Conservation (phyloP, 1,140 invertebrate species). For the Drosophila biarmipes region DNA sequence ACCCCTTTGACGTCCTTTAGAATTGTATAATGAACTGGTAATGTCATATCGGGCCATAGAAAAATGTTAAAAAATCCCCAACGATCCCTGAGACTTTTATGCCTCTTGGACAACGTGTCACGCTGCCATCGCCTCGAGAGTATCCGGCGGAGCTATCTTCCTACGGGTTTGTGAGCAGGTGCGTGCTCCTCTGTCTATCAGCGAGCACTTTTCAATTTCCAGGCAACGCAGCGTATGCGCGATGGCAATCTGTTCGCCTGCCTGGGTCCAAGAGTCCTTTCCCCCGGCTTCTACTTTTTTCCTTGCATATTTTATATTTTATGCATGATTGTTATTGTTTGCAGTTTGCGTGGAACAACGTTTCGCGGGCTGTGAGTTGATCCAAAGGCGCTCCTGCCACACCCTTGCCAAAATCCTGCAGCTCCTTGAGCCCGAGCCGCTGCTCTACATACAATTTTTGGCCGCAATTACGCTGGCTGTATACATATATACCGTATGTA, state of each 20-base stretch:
- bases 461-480: constrained; percentile 61
- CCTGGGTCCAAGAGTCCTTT: neutral
- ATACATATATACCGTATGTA: neutral
- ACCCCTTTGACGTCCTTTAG: too few species aligned
- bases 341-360: constrained; percentile 60
- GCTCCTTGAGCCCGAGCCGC: constrained; percentile 13
- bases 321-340: constrained; percentile 79
- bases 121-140: neutral
- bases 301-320: constrained; percentile 59
- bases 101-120: neutral
- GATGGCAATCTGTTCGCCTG: constrained; percentile 65
- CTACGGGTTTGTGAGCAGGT: constrained; percentile 11
- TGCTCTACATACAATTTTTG: constrained; percentile 50
- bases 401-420: constrained; percentile 6
- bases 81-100: too few species aligned
- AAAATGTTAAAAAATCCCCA: neutral
- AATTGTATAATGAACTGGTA: too few species aligned
- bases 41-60: too few species aligned
- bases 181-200: constrained; percentile 30
- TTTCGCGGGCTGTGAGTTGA: constrained; percentile 51
- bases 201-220: constrained; percentile 56
- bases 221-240: constrained; percentile 66
- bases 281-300: constrained; percentile 1
- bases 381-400: constrained; percentile 52
- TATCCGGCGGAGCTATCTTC: neutral